Evolutionary conservation across 2,113 vertebrate species (phyloP).

Genomic region (Felis chaus): DNA sequence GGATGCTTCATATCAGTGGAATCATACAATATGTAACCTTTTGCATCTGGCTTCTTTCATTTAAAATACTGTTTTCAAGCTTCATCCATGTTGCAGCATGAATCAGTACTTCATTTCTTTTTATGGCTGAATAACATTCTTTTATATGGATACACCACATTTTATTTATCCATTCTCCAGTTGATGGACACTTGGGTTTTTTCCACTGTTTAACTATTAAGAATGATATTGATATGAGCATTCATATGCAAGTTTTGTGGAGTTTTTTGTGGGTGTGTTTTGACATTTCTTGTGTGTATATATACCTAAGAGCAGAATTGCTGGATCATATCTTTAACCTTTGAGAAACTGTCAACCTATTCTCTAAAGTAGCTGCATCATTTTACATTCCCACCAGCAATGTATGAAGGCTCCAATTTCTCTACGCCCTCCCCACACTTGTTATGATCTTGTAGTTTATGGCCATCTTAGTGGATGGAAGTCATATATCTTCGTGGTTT

Average conservation of each 20-base stretch:
- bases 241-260: not conserved
- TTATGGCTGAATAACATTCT: not conserved
- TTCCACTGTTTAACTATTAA: not conserved
- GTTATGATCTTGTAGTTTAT: not conserved
- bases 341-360: not conserved
- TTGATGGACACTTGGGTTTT: not conserved
- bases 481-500: not conserved
- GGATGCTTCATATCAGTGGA: not conserved
- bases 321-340: not conserved
- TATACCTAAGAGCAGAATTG: not conserved
- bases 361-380: not conserved
- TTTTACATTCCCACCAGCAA: not conserved
- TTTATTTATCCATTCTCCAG: slow-evolving; percentile 18
- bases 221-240: not conserved
- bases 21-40: not conserved
- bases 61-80: not conserved
- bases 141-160: not conserved
- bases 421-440: not conserved
- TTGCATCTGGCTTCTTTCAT: not conserved
- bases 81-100: not conserved
- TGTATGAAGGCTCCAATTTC: not conserved
- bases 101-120: not conserved
- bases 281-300: not conserved
- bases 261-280: not conserved
- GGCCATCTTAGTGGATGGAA: not conserved